Percentiles rank a stretch among this genome's conserved stretches.
Conservation (phyloP, 2,888 invertebrate species). For the Bellardia pandia region DNA sequence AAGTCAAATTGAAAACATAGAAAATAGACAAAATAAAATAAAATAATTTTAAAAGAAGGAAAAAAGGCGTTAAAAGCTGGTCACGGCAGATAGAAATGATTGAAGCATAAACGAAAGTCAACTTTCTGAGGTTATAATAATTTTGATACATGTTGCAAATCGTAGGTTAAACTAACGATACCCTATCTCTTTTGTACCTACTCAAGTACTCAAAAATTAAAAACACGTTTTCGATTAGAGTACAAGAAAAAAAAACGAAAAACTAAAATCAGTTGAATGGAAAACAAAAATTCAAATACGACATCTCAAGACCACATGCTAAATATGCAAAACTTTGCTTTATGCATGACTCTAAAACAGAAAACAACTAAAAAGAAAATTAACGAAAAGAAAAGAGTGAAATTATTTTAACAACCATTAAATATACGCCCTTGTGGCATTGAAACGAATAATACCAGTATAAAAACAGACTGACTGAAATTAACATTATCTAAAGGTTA, state of each 20-base stretch:
- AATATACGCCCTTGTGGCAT: slow-evolving; percentile 58
- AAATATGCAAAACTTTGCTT: slow-evolving; percentile 13
- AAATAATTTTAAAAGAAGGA: slow-evolving; percentile 24
- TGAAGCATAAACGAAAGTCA: background rate
- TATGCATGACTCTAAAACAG: background rate
- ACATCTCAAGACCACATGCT: slow-evolving; percentile 44
- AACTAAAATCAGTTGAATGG: slow-evolving; percentile 19
- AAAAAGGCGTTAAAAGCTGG: slow-evolving; percentile 24
- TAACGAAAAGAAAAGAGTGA: slow-evolving; percentile 34
- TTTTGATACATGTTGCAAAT: too few species aligned
- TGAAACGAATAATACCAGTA: slow-evolving; percentile 36
- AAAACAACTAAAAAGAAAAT: background rate
- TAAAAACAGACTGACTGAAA: slow-evolving; percentile 44
- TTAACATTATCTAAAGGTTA: slow-evolving; percentile 44
- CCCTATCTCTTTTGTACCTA: background rate
- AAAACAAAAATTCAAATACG: slow-evolving; percentile 42
- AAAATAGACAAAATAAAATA: background rate
- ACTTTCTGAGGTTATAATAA: too few species aligned
- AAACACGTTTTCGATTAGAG: slow-evolving; percentile 68
- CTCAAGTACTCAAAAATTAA: slow-evolving; percentile 58
- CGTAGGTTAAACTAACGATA: background rate
- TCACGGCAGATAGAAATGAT: slow-evolving; percentile 18
- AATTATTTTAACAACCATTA: slow-evolving; percentile 59
- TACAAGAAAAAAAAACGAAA: background rate
- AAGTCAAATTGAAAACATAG: background rate